Percentiles rank a stretch among this genome's conserved stretches.
Conservation (phyloP, 2,888 invertebrate species). For the Apamea sordens region DNA sequence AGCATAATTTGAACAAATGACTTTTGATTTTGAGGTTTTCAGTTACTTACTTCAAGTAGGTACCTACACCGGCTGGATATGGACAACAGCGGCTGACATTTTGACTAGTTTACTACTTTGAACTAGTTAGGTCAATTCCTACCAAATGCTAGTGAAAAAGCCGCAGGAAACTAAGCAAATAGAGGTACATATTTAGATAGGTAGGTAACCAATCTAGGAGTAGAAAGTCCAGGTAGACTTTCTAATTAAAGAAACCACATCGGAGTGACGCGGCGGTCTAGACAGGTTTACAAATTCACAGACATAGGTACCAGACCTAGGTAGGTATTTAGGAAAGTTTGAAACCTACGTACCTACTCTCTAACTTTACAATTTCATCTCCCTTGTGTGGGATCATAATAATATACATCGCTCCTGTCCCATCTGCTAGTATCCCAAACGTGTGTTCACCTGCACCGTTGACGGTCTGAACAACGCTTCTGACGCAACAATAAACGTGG, state of each 20-base stretch:
- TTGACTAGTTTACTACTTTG: not conserved
- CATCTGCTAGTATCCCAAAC: too few species aligned
- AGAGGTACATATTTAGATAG: not conserved
- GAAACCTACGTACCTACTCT: not conserved
- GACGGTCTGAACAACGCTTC: not conserved
- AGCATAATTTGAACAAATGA: not conserved
- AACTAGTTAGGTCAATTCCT: not conserved
- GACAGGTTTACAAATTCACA: slow-evolving; percentile 20
- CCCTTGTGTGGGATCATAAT: not conserved
- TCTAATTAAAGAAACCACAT: slow-evolving; percentile 21
- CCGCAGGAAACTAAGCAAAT: not conserved
- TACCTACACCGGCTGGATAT: not conserved
- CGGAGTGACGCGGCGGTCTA: slow-evolving; percentile 1
- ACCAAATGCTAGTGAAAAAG: not conserved
- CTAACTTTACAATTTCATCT: not conserved
- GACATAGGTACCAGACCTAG: not conserved
- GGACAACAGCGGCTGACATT: too few species aligned
- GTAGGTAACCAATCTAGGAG: too few species aligned
- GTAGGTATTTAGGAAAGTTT: not conserved
- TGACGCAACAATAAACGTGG: not conserved
- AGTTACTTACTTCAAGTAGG: not conserved
- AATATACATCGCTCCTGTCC: not conserved
- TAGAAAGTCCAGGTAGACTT: not conserved
- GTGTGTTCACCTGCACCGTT: not conserved
- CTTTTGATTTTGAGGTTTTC: not conserved